Evolutionary conservation across 2,888 invertebrate genomes (phyloP).

Genomic region (Thymelicus acteon): DNA sequence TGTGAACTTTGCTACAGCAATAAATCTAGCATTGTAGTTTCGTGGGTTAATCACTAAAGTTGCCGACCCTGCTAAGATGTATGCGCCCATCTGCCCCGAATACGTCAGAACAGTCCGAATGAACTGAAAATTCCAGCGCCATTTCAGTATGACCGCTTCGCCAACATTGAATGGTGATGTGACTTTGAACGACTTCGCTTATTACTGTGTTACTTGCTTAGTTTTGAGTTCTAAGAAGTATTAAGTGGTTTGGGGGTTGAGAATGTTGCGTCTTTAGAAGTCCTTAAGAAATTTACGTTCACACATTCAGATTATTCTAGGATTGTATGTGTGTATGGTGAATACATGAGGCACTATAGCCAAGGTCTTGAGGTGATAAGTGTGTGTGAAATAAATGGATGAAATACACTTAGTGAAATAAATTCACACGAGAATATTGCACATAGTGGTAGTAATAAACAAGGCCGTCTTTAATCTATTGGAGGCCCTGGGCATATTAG

Average conservation of each 20-base stretch:
- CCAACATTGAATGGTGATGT: slow-evolving; percentile 14
- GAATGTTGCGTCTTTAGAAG: too few relatives aligned
- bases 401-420: too few relatives aligned
- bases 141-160: slow-evolving; percentile 22
- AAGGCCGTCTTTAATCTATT: too few relatives aligned
- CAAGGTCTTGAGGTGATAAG: too few relatives aligned
- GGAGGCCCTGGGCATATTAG: too few relatives aligned
- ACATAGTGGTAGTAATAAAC: too few relatives aligned
- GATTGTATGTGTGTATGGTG: too few relatives aligned
- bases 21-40: slow-evolving; percentile 32
- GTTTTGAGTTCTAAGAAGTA: not conserved
- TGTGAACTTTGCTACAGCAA: slow-evolving; percentile 21
- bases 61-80: slow-evolving; percentile 25
- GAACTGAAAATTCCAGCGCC: slow-evolving; percentile 26
- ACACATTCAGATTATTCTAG: too few relatives aligned
- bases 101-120: slow-evolving; percentile 20
- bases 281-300: too few relatives aligned
- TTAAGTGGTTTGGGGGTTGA: not conserved
- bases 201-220: slow-evolving; percentile 4
- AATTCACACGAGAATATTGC: too few relatives aligned
- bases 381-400: too few relatives aligned
- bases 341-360: too few relatives aligned
- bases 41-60: slow-evolving; percentile 31
- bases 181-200: slow-evolving; percentile 25
- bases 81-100: slow-evolving; percentile 29